Evolutionary conservation across 2,797 vertebrate species (phyloP).

Genomic region (Premnoplex brunnescens): DNA sequence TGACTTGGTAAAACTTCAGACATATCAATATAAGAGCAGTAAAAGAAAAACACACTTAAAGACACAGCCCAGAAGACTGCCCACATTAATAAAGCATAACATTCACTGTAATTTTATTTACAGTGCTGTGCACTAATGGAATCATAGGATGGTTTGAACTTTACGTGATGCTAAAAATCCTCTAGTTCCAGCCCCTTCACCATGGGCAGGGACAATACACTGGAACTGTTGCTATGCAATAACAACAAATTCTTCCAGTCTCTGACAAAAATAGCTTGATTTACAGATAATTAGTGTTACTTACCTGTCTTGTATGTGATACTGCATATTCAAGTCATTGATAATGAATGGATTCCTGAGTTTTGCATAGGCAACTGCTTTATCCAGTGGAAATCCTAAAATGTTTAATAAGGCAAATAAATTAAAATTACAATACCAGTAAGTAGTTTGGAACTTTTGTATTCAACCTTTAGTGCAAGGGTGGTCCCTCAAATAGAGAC

Average conservation of each 20-base stretch:
- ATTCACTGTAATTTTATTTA: background rate
- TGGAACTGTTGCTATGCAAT: background rate
- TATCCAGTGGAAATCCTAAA: constrained; percentile 90
- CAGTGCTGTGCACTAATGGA: background rate
- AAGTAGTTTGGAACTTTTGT: background rate
- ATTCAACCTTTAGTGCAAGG: background rate
- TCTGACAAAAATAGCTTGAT: background rate
- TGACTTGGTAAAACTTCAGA: background rate
- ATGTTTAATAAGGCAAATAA: background rate
- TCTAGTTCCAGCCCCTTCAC: background rate
- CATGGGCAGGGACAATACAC: background rate
- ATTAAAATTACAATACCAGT: background rate
- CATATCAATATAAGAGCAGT: background rate
- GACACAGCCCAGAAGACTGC: background rate
- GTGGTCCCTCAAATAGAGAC: background rate
- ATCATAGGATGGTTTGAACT: background rate
- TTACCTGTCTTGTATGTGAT: constrained; percentile 91
- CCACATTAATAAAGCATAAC: background rate
- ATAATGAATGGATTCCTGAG: constrained; percentile 91
- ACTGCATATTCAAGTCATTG: constrained; percentile 91
- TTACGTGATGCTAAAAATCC: background rate
- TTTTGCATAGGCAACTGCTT: constrained; percentile 89
- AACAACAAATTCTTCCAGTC: background rate
- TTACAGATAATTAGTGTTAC: background rate
- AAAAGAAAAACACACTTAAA: background rate